Evolutionary conservation across 2,888 invertebrate genomes (phyloP), one percentile per base, ranked within the genome.

Genomic region (Homarus gammarus): DNA sequence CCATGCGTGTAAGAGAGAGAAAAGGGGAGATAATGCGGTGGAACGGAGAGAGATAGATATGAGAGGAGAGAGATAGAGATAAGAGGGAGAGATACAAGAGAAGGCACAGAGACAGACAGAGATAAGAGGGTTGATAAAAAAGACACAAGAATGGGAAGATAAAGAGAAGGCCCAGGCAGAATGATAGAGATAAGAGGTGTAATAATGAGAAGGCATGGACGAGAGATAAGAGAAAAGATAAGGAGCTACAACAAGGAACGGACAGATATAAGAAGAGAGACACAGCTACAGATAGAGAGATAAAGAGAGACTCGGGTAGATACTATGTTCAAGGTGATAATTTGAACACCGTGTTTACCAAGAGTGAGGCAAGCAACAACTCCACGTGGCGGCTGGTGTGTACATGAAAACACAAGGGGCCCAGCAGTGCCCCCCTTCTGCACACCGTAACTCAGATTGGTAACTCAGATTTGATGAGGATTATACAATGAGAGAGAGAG

Each of bases 191-290:
- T 31, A 10, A 27, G 33, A 40, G 38, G 36, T 36, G 73, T 36
- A 73, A 36, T 38, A 49, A 51, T 49, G 78, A 49, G 78, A 27
- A 51, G 18, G 51, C 51, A 51, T 49, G 78, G 49, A 78, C 78
- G 78, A 49, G 78, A 49, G 44, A 49, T 33, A 31, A 79, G 79
- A 79, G 51, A n/a, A 56, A 51, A 51, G 79, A 27, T 51, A 79
- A n/a, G 27, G 78, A 27, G 51, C 0, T n/a, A 12, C 12, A 36
- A 15, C 1, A 3, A 36, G n/a, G 8, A 31, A 51, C 49, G 56
- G 79, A 51, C 79, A 27, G 51, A 79, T 49, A 27, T 78, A 27
- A 51, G 0, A n/a, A 12, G 12, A 36, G 15, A 1, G 3, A 36
- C n/a, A 8, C 31, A 49, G 49, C 49, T 49, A 49, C 49, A 49